Percentiles rank a stretch among this genome's conserved stretches.
These are phyloP conservation scores for Bombyx mandarina DNA, from an alignment of 1,140 invertebrate genomes.

Conservation along the genomic window DNA sequence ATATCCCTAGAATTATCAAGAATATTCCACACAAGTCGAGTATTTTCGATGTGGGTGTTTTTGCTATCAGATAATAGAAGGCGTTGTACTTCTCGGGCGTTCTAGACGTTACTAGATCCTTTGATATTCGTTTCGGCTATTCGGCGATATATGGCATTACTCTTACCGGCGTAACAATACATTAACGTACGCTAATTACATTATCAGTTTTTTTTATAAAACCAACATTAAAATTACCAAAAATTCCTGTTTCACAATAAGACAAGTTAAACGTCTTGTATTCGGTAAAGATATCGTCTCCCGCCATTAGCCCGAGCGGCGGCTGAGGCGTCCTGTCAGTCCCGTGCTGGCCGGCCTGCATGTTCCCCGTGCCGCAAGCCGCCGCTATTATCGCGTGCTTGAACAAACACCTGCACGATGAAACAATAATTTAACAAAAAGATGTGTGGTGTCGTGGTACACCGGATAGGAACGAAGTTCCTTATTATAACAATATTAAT, in stretches of 20 bases:
- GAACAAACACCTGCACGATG: conserved; percentile 19
- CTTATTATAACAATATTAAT: too few species aligned
- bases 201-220: neutral
- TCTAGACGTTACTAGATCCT: neutral
- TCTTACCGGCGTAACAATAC: neutral
- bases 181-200: neutral
- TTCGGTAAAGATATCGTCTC: conserved; percentile 25
- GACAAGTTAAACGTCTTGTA: conserved; percentile 47
- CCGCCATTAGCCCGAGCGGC: conserved; percentile 28
- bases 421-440: too few species aligned
- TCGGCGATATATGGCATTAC: too few species aligned
- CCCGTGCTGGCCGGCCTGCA: conserved; percentile 25
- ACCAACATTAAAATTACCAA: conserved; percentile 26
- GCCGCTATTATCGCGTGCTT: conserved; percentile 35
- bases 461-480: too few species aligned
- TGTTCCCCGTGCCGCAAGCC: conserved; percentile 31
- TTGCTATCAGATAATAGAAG: too few species aligned
- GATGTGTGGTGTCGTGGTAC: too few species aligned
- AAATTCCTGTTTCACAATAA: conserved; percentile 38
- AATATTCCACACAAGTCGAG: too few species aligned
- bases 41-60: too few species aligned
- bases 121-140: neutral
- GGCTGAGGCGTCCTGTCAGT: conserved; percentile 30
- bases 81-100: too few species aligned
- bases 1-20: too few species aligned